Base-by-base conservation (phyloP, 2,888 invertebrate species). In the Platycheirus albimanus region DNA sequence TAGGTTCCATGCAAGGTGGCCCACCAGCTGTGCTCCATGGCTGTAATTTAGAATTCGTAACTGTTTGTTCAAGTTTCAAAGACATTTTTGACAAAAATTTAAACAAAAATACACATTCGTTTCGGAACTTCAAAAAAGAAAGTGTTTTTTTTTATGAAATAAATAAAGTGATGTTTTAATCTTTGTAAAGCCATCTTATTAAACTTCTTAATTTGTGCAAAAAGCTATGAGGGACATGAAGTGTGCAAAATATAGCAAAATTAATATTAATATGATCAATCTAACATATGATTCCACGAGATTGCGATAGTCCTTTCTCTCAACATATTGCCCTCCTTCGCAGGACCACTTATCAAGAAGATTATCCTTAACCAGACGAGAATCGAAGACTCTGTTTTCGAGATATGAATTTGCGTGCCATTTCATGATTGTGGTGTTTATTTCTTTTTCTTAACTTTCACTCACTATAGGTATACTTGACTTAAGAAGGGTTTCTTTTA, bases 1-100 rank as follows among this genome's bases (percentile, higher is more conserved):
- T 92, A 13, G 93, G 93, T 86, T 95, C 95, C 92, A 95, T 94
- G 86, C 93, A 93, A 13, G 94, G 93, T 74, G 92, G 92, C 8
- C 93, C 92, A 47, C 92, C 92, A 77, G 93, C 93, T 24, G 93
- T 92, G 86, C 93, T 94, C 95, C 95, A 95, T 92, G 95, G 94
- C 92, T 96, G 95, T 84, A 96, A 93, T 95, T 96, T 95, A 13
- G 89, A 90, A 87, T 90, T 90, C 88, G 89, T 88, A 51, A 88
- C 87, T 54, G 87, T 88, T 86, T 88, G 85, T 71, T 87, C 79
- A 74, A 86, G 81, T 86, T 86, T 87, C 30, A 85, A 71, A 52
- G 74, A 24, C 86, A 87, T 88, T 85, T 83, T 70, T 49, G n/a
- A 0, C 30, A n/a, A 58, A 56, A 64, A 45, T 56, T 43, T 38